Base-by-base conservation (phyloP, 2,113 vertebrate genomes). In the Rhombomys opimus region DNA sequence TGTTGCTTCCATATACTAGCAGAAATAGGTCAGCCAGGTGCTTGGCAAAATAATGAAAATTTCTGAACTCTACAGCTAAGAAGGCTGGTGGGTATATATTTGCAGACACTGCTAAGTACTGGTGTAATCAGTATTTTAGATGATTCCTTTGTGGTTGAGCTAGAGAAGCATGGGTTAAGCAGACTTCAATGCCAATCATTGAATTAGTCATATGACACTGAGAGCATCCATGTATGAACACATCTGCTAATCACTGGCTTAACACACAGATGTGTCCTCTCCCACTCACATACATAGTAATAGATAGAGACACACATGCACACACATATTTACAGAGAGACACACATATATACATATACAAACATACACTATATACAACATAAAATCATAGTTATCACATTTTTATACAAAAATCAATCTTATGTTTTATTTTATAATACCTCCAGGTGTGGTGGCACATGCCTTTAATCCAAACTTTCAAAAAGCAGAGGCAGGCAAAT, bases 131-230 rank as follows among this genome's bases (percentile, higher is more conserved):
- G 50, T 2, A 76, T 68, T 85, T 61, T 72, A 41, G 4, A 65
- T 65, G 38, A 54, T 41, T 2, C 77, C 0, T 13, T 35, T 61
- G 2, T 20, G 52, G 10, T 3, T 65, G 68, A 76, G 25, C 15
- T 8, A 73, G 6, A 77, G 57, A 65, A 46, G 0, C 12, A 89
- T 0, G 23, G 5, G 13, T 25, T 50, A 38, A 50, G 85, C 30
- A 14, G 46, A 68, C 76, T 32, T 18, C 10, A 6, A 6, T 30
- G 52, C 9, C 2, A 2, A 1, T 23, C 78, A 3, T 81, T 85
- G n/a, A 3, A 65, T 70, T 85, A 52, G 87, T 90, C 84, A 15
- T 88, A 80, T 92, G 94, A 52, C 50, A 18, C n/a, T 78, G 11
- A 90, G 18, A 1, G 17, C n/a, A 77, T 35, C 68, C n/a, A 95